Percentiles rank a stretch among this genome's conserved stretches.
phyloP scores from a whole-genome alignment of 2,888 invertebrate genomes.

The Troides aeacus region DNA sequence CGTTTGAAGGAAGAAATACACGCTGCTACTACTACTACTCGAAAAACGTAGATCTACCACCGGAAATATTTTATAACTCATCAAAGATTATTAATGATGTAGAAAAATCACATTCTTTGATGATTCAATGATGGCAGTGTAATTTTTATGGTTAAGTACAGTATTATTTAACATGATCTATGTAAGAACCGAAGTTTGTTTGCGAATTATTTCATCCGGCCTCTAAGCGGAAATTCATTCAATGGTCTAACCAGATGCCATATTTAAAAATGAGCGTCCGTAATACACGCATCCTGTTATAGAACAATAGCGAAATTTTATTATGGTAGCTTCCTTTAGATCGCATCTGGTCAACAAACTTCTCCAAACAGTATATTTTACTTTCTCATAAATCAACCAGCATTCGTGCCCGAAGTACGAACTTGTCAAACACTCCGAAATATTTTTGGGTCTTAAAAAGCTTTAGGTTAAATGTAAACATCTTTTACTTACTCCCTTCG shows the following conservation, averaged over 20 bases:
- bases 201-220: constrained; percentile 1
- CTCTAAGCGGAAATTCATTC: constrained; percentile 15
- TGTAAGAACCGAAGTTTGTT: background rate
- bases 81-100: too few species aligned
- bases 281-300: constrained; percentile 13
- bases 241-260: constrained; percentile 12
- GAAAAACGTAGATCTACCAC: too few species aligned
- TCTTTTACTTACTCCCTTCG: background rate
- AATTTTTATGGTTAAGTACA: background rate
- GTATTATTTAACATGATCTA: background rate
- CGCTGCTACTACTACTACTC: too few species aligned
- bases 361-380: background rate
- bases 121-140: too few species aligned
- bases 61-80: too few species aligned
- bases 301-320: constrained; percentile 27
- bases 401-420: background rate
- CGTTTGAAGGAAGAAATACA: too few species aligned
- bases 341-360: constrained; percentile 22
- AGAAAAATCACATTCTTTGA: too few species aligned
- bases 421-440: background rate
- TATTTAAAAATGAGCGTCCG: constrained; percentile 16
- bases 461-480: background rate
- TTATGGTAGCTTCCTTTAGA: constrained; percentile 20
- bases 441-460: background rate
- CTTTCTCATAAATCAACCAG: background rate